A percentile compares a stretch with the other conserved stretches of the same genome.
Conservation (phyloP, 1,140 invertebrate genomes). For the Hydropsyche tenuis region DNA sequence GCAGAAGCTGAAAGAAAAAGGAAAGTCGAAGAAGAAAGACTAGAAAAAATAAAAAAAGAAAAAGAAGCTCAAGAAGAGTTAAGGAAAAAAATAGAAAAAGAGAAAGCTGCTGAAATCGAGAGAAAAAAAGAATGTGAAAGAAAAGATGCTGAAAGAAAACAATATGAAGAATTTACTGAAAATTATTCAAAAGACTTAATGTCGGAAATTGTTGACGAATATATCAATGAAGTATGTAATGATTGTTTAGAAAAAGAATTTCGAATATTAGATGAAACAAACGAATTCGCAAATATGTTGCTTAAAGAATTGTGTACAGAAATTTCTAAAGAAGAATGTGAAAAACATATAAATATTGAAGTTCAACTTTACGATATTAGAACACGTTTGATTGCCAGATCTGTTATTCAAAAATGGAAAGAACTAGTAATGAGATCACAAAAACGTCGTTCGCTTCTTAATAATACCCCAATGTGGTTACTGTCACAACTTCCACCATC, state of each 20-base stretch:
- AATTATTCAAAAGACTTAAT: slow-evolving; percentile 54
- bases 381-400: slow-evolving; percentile 54
- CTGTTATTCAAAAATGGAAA: slow-evolving; percentile 56
- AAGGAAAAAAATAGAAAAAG: slow-evolving; percentile 57
- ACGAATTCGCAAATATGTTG: slow-evolving; percentile 57
- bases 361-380: slow-evolving; percentile 53
- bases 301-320: slow-evolving; percentile 58
- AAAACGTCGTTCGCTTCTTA: slow-evolving; percentile 61
- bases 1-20: slow-evolving; percentile 5
- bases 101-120: slow-evolving; percentile 53
- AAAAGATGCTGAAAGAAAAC: slow-evolving; percentile 54
- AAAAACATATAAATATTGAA: slow-evolving; percentile 61
- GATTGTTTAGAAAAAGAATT: slow-evolving; percentile 57
- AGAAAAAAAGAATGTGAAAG: slow-evolving; percentile 47
- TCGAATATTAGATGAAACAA: slow-evolving; percentile 54
- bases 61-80: slow-evolving; percentile 53
- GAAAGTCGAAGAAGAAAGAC: slow-evolving; percentile 14
- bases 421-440: slow-evolving; percentile 62
- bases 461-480: slow-evolving; percentile 69
- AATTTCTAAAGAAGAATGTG: slow-evolving; percentile 60
- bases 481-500: slow-evolving; percentile 59
- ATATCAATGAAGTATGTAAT: slow-evolving; percentile 56
- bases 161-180: slow-evolving; percentile 58
- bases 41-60: slow-evolving; percentile 30
- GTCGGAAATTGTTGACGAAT: slow-evolving; percentile 56